Percentiles rank a stretch among this genome's conserved stretches.
Evolutionary conservation across 2,888 invertebrate species (phyloP).

Genomic region (Apamea anceps): DNA sequence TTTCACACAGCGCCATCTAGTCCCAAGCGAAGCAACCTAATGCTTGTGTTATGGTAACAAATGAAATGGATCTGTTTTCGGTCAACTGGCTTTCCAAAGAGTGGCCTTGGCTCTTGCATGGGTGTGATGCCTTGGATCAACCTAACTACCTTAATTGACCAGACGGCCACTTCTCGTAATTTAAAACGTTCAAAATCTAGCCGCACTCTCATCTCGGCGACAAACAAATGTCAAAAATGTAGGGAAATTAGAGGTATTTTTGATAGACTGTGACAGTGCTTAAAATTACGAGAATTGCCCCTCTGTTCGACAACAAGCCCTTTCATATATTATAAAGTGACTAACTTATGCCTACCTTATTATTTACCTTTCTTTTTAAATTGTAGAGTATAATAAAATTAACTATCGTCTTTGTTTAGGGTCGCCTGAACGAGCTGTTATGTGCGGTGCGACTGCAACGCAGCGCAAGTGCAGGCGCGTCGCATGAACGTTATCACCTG

Average conservation of each 20-base stretch:
- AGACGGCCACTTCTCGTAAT: too few species aligned
- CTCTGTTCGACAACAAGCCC: background rate
- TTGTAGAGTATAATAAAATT: background rate
- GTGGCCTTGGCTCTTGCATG: too few species aligned
- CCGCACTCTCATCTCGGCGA: too few species aligned
- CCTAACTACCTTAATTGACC: background rate
- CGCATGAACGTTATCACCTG: conserved; percentile 94
- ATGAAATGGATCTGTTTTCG: background rate
- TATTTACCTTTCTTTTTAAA: background rate
- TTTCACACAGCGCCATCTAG: too few species aligned
- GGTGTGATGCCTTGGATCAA: too few species aligned
- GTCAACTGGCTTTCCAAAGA: background rate
- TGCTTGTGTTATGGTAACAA: too few species aligned
- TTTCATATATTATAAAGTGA: background rate
- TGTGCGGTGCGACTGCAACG: conserved; percentile 95
- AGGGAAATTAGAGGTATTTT: too few species aligned
- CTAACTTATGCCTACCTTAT: background rate
- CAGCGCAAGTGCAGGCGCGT: conserved; percentile 90
- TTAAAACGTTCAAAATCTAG: too few species aligned
- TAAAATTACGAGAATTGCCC: background rate
- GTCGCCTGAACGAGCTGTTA: conserved; percentile 96
- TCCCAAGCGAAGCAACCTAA: too few species aligned
- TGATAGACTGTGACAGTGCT: background rate
- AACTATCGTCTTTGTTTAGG: conserved; percentile 84
- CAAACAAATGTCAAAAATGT: too few species aligned